These are phyloP conservation scores for Rhombomys opimus DNA, from an alignment of 2,113 vertebrate genomes.

Conservation along the genomic window DNA sequence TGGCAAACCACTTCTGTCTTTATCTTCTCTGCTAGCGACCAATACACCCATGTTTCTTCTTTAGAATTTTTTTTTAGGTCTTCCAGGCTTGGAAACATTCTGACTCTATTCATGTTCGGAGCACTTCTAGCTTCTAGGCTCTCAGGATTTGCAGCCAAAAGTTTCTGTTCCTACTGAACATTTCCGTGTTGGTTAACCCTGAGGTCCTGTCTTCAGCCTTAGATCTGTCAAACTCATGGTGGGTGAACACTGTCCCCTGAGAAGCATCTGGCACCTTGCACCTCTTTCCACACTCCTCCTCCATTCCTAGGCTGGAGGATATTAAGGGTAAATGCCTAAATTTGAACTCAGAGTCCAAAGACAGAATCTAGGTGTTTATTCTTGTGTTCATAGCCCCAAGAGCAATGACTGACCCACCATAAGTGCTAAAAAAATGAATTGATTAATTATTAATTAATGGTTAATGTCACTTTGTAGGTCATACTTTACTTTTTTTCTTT, in stretches of 20 bases:
- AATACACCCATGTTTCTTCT: neutral
- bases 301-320: neutral
- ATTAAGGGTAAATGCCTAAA: neutral
- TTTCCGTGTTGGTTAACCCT: neutral
- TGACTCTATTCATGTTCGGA: neutral
- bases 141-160: neutral
- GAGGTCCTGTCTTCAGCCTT: neutral
- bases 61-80: neutral
- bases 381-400: neutral
- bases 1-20: fast-evolving
- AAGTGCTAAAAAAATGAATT: neutral
- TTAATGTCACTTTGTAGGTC: neutral
- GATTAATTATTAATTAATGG: neutral
- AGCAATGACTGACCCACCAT: neutral
- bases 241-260: neutral
- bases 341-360: neutral
- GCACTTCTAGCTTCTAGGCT: neutral
- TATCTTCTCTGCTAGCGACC: neutral
- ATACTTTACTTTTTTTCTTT: neutral
- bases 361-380: neutral
- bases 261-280: neutral
- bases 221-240: neutral
- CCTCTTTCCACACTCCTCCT: neutral
- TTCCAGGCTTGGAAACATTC: neutral
- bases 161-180: neutral